Percentiles rank a stretch among this genome's conserved stretches.
These are phyloP conservation scores for Trachythela sp. DNA, from an alignment of 64 coral and sea anemone genomes.

Conservation along the genomic window DNA sequence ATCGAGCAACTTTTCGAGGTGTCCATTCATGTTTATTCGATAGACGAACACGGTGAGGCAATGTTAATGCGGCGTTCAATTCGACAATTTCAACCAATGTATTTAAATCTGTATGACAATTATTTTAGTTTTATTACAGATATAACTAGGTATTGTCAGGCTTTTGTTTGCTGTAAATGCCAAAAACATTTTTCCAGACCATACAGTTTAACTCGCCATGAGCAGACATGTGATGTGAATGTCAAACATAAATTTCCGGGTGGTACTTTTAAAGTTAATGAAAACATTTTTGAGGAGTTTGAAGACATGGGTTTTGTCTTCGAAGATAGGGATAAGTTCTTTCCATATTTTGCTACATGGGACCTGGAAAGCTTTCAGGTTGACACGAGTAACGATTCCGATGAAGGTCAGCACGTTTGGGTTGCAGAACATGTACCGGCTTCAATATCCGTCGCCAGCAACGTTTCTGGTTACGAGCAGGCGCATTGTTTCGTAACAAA, in stretches of 20 bases:
- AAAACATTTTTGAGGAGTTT: neutral
- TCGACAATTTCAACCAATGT: neutral
- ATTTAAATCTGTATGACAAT: neutral
- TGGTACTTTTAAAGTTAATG: neutral
- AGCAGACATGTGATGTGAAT: neutral
- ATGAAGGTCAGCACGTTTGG: neutral
- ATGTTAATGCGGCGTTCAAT: neutral
- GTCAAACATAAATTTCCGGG: conserved; percentile 14
- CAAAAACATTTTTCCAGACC: neutral
- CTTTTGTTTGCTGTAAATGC: neutral
- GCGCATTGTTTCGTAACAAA: neutral
- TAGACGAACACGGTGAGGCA: neutral
- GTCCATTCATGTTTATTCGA: neutral
- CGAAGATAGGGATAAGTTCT: neutral
- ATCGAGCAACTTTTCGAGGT: neutral
- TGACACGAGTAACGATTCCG: neutral
- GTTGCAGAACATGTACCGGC: neutral
- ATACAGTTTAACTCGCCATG: neutral
- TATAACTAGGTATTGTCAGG: neutral
- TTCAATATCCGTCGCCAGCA: neutral
- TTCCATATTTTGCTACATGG: neutral
- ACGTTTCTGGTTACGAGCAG: neutral
- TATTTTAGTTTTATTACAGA: conserved; percentile 13
- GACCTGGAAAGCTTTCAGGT: neutral
- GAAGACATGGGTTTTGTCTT: neutral